A percentile compares a stretch with the other conserved stretches of the same genome.
Conservation (phyloP, 2,797 vertebrate species). For the Galagoides demidoff region DNA sequence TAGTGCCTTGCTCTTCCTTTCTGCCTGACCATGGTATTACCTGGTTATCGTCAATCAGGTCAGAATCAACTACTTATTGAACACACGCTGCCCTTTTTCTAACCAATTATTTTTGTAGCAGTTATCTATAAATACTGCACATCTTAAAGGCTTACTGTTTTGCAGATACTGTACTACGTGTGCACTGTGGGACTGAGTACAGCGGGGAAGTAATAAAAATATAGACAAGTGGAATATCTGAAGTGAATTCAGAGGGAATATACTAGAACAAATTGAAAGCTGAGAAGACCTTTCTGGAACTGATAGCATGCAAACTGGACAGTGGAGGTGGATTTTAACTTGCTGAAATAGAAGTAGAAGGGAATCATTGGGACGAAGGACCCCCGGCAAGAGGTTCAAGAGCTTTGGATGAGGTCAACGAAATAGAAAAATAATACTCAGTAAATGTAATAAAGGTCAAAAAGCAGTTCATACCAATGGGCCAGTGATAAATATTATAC, state of each 20-base stretch:
- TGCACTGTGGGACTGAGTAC: background rate
- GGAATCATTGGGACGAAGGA: accelerated
- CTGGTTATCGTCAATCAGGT: background rate
- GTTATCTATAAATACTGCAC: background rate
- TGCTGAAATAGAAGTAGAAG: background rate
- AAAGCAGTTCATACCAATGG: background rate
- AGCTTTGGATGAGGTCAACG: accelerated
- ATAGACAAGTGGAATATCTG: background rate
- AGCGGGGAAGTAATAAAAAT: background rate
- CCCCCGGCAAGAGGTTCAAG: accelerated
- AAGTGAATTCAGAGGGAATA: background rate
- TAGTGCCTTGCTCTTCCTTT: background rate
- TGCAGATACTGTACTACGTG: background rate
- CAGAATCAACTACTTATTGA: background rate
- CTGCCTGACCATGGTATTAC: background rate
- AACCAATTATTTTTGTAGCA: background rate
- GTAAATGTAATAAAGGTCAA: background rate
- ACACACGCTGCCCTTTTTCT: background rate
- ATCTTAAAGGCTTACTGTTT: background rate
- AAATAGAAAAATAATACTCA: background rate
- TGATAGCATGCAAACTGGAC: background rate
- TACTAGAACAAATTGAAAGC: background rate
- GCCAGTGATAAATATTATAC: background rate
- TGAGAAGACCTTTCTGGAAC: background rate
- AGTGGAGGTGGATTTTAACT: background rate